Conservation (phyloP, 2,888 invertebrate species). For the Venusia cambrica region DNA sequence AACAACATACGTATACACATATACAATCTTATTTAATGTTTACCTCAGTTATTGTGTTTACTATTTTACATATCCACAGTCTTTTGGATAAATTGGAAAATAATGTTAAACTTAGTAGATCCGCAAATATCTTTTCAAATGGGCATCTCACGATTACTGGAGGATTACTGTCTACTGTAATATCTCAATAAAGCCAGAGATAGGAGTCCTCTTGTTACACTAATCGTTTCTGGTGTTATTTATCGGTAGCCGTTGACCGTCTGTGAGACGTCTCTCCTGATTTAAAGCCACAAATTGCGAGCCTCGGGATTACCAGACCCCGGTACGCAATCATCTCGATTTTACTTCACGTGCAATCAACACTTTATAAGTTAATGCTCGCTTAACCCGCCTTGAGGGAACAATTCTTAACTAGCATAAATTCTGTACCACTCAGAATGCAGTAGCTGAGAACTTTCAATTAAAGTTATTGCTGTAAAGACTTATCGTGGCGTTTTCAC, state of each 20-base stretch:
- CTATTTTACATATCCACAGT: too few species aligned
- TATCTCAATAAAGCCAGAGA: conserved; percentile 52
- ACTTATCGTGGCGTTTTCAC: too few species aligned
- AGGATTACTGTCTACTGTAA: conserved; percentile 37
- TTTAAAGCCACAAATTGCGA: conserved; percentile 77
- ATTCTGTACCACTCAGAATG: conserved; percentile 9
- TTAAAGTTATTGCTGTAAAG: conserved; percentile 7
- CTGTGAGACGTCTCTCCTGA: conserved; percentile 54
- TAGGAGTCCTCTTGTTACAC: conserved; percentile 64
- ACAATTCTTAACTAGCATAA: conserved; percentile 21
- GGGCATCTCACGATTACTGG: conserved; percentile 6
- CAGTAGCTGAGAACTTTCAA: conserved; percentile 6
- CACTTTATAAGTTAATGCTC: conserved; percentile 32
- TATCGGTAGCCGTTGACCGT: conserved; percentile 69
- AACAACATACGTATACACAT: too few species aligned
- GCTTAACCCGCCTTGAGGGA: conserved; percentile 22
- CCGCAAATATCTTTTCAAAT: too few species aligned
- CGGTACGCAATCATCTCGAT: conserved; percentile 53
- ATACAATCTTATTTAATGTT: too few species aligned
- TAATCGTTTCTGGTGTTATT: conserved; percentile 68
- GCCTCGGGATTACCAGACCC: conserved; percentile 55
- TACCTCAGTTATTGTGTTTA: too few species aligned
- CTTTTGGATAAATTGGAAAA: too few species aligned
- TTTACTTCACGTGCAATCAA: conserved; percentile 43
- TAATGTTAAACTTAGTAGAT: too few species aligned